Conservation (phyloP, 2,797 vertebrate genomes). For the Carapus acus region DNA sequence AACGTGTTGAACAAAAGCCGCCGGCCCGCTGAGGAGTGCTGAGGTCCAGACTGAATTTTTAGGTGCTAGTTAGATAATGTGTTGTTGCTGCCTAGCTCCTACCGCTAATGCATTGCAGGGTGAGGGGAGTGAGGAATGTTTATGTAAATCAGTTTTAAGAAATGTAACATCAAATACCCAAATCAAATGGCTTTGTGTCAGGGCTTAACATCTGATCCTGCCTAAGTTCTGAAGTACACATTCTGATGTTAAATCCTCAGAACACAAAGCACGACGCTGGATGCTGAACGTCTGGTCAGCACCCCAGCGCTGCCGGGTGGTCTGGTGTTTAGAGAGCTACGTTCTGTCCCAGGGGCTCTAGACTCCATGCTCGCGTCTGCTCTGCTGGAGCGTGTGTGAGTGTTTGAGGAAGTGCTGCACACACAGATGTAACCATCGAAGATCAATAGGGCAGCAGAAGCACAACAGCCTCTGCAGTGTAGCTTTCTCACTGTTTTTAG, state of each 20-base stretch:
- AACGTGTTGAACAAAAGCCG: slow-evolving; percentile 1
- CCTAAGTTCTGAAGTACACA: slow-evolving; percentile 18
- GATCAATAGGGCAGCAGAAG: slow-evolving; percentile 12
- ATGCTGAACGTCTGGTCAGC: slow-evolving; percentile 12
- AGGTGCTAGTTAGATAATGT: too few species aligned
- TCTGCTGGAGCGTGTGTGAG: slow-evolving; percentile 9
- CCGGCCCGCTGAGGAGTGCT: too few species aligned
- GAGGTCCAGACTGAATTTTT: too few species aligned
- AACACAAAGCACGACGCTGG: slow-evolving; percentile 27
- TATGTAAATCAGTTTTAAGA: too few species aligned
- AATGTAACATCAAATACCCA: too few species aligned
- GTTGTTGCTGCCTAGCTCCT: too few species aligned
- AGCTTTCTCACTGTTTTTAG: not conserved
- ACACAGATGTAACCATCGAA: slow-evolving; percentile 15
- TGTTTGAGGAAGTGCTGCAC: not conserved
- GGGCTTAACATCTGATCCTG: too few species aligned
- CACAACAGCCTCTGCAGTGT: not conserved
- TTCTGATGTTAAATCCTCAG: slow-evolving; percentile 13
- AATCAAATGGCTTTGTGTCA: too few species aligned
- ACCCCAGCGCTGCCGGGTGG: slow-evolving; percentile 32
- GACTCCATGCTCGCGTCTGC: slow-evolving; percentile 30
- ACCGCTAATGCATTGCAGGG: too few species aligned
- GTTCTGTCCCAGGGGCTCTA: slow-evolving; percentile 28
- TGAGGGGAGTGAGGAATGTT: too few species aligned
- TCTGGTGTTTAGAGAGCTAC: slow-evolving; percentile 17